Evolutionary conservation across 2,888 invertebrate species (phyloP), one percentile per base, ranked within the genome.

Genomic region (Allolobophora icterica): DNA sequence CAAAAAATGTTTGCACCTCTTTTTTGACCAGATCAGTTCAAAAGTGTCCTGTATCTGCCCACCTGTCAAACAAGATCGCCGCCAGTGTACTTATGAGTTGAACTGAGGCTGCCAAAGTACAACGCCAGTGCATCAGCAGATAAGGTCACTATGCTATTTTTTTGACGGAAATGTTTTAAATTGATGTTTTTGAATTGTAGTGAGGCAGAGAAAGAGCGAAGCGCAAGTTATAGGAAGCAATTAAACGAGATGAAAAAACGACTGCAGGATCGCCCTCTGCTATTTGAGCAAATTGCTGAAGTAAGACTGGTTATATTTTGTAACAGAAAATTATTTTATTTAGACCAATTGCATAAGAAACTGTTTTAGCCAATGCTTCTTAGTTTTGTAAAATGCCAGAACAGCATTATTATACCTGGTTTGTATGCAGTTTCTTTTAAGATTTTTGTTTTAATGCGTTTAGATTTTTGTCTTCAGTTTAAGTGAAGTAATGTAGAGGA

Each of bases 231-330:
- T 93, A 93, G 93, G 90, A 92, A 93, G 91, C 93, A 94, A 89
- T 91, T 95, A 90, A 92, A 94, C 84, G 94, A 95, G 84, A 95
- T 95, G 93, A 94, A 94, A 90, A 92, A 93, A 11, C 92, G 94
- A 91, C 93, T 95, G 1, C 93, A 94, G n/a, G 91, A 93, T 30
- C 92, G 95, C 91, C 95, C 95, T 19, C 92, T 95, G 38, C 93
- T 95, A 40, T 94, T 95, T 93, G 95, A 95, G 92, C 93, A 94
- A 92, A 93, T 94, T 91, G 93, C 93, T 58, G 94, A 94, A 94
- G 95, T 95, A 38, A 89, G 52, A n/a, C n/a, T 30, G 71, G n/a
- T 71, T 58, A 71, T 71, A n/a, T 71, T 30, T 71, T 24, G 71
- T n/a, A 71, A n/a, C 52, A 21, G 8, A 71, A 71, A 71, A 30